Percentiles rank a stretch among this genome's conserved stretches.
Conservation (phyloP, 2,113 vertebrate species). For the Centropristis striata region DNA sequence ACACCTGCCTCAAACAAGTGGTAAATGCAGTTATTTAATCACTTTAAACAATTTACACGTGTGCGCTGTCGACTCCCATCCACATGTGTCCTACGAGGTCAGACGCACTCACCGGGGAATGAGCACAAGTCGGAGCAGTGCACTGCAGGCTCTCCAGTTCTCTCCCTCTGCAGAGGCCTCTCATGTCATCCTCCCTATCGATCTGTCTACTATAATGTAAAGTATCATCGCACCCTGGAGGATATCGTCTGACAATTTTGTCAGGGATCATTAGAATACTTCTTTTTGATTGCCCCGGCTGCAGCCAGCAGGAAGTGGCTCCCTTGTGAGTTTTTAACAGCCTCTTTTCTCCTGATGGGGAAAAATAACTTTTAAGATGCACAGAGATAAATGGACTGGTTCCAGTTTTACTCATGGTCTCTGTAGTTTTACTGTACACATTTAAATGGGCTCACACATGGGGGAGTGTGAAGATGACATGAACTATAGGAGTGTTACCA, state of each 20-base stretch:
- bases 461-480: slow-evolving; percentile 35
- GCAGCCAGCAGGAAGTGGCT: slow-evolving; percentile 51
- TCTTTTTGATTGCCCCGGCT: slow-evolving; percentile 74
- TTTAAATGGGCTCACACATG: slow-evolving; percentile 39
- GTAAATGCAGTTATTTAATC: not conserved
- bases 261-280: slow-evolving; percentile 84
- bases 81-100: slow-evolving; percentile 35
- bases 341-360: slow-evolving; percentile 46
- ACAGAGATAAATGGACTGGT: slow-evolving; percentile 45
- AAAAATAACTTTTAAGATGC: slow-evolving; percentile 62
- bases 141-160: slow-evolving; percentile 41
- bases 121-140: slow-evolving; percentile 23
- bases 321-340: slow-evolving; percentile 65
- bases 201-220: slow-evolving; percentile 83
- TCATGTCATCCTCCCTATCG: slow-evolving; percentile 76
- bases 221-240: slow-evolving; percentile 84
- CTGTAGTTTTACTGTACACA: slow-evolving; percentile 32
- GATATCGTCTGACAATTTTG: slow-evolving; percentile 82
- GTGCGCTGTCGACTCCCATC: not conserved
- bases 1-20: not conserved
- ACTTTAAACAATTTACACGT: not conserved
- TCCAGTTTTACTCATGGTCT: slow-evolving; percentile 46
- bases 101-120: slow-evolving; percentile 27
- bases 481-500: slow-evolving; percentile 26
- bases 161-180: slow-evolving; percentile 58